Base-by-base conservation (phyloP, 2,113 vertebrate genomes). In the Prunella himalayana region DNA sequence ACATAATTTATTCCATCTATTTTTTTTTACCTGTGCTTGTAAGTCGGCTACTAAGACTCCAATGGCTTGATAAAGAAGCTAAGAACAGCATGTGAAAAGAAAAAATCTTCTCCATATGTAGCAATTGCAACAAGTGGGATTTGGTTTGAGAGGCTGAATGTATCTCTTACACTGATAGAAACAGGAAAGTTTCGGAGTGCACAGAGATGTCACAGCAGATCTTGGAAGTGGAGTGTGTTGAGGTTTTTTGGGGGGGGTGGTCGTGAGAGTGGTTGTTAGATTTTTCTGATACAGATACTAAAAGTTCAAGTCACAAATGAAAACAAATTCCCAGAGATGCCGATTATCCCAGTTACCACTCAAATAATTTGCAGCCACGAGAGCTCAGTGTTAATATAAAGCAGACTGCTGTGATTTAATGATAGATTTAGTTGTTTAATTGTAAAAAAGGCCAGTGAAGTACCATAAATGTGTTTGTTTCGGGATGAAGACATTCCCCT, bases 161-260 rank as follows among this genome's bases (percentile, higher is more conserved):
- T 10, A 2, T 42, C 16, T 61, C 20, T 30, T 77, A 13, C 7
- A 2, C 6, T 41, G 54, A 5, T n/a, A 13, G 5, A 20, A n/a
- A 50, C 11, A 57, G 59, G 10, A 39, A 33, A 21, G 11, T 42
- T 63, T 51, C 16, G 6, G 60, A 47, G 60, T n/a, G 13, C 18
- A 13, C 15, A 15, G 60, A 31, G 20, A 25, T 31, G 44, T 31
- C 47, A 33, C 25, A 45, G 50, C 21, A 61, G 13, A 25, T 22
- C 33, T 57, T 45, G 14, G 12, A 86, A 82, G 21, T 7, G 47
- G 23, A 41, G 10, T 33, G 20, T 45, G 27, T n/a, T 70, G 23
- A n/a, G 15, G 0, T 4, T 57, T 47, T 31, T 51, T 20, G 3
- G 33, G 6, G 33, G 24, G 4, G 9, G 4, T 31, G 22, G 15